Conservation (phyloP, 2,113 vertebrate species). For the Hippopotamus amphibius region DNA sequence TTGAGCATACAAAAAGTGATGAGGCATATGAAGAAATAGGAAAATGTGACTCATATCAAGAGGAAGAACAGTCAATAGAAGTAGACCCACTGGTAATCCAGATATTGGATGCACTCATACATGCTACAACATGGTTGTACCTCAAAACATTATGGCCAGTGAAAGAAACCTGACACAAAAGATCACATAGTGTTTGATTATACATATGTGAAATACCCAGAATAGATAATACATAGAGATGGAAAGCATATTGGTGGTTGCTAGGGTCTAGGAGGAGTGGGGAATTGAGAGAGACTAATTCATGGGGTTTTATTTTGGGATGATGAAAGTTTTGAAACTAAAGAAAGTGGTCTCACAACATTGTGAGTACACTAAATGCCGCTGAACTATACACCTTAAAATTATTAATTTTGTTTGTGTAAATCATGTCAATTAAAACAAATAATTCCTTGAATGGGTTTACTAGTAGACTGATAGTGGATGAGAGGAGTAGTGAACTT, state of each 20-base stretch:
- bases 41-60: neutral
- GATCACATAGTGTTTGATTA: neutral
- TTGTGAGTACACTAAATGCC: neutral
- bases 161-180: neutral
- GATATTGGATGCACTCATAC: neutral
- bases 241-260: neutral
- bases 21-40: neutral
- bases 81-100: neutral
- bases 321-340: neutral
- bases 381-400: neutral
- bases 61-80: neutral
- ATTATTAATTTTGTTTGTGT: conserved; percentile 4
- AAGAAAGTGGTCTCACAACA: neutral
- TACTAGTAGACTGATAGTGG: neutral
- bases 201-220: neutral
- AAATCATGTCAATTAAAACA: neutral
- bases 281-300: neutral
- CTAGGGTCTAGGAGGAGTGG: neutral
- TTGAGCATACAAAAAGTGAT: neutral
- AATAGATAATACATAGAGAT: neutral
- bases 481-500: neutral
- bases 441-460: neutral
- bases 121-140: neutral
- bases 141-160: neutral
- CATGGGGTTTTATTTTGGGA: neutral